Base-by-base conservation (phyloP, 2,888 invertebrate genomes). In the Stenurella melanura region DNA sequence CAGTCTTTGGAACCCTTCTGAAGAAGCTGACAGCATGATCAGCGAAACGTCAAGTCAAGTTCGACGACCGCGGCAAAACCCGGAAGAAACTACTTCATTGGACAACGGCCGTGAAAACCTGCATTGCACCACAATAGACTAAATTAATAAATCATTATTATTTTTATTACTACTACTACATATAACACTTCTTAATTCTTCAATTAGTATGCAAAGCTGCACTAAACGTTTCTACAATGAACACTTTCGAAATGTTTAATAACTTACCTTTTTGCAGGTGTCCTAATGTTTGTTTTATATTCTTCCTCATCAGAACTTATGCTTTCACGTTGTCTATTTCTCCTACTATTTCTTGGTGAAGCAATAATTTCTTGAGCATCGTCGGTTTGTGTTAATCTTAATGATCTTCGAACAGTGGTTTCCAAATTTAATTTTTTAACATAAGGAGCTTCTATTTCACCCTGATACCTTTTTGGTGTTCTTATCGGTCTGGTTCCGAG, bases 401-500 rank as follows among this genome's bases (percentile, higher is more conserved):
- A 67, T 15, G 75, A 73, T 50, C 74, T 75, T 56, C 77, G 74
- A 18, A 69, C 78, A 0, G 70, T 66, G 34, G 71, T 75, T 42
- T 60, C 30, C 38, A 56, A 61, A 42, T 60, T 73, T 34, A 66
- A 60, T 10, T 68, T 72, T 21, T 38, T 60, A 67, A 9, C n/a
- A 11, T n/a, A 50, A n/a, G 30, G 17, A 67, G 73, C 71, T 19
- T n/a, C 17, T 42, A 38, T 18, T 26, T 71, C 60, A 26, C 66
- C 73, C 42, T 50, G 17, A 50, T 64, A 78, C 26, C 71, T 60
- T 56, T 34, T 72, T n/a, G 80, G 79, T 15, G 71, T 76, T 66
- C 21, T 73, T 11, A 61, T 63, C 57, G 57, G 34, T 30, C 73
- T 74, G 0, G 6, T 50, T 50, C 42, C 42, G 1, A 1, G 42